Conservation (phyloP, 2,888 invertebrate species). For the Dioctria linearis region DNA sequence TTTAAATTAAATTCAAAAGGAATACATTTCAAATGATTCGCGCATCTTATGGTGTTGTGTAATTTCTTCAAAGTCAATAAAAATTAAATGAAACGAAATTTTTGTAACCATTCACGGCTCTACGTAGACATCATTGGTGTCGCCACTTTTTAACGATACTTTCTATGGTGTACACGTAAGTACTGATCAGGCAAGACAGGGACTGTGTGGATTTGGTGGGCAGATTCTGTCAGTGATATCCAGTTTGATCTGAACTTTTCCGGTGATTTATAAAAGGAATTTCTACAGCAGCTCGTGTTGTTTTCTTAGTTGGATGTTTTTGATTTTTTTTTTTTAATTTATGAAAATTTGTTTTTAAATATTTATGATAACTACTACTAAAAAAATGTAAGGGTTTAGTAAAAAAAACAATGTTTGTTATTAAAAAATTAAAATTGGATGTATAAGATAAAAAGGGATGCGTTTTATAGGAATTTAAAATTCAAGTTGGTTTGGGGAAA, state of each 20-base stretch:
- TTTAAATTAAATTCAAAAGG: not conserved
- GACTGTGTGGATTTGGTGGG: not conserved
- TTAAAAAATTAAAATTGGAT: too few species aligned
- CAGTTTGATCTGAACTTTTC: slow-evolving; percentile 37
- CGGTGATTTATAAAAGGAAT: slow-evolving; percentile 13
- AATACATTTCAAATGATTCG: not conserved
- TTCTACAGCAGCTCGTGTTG: not conserved
- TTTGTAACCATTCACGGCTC: not conserved
- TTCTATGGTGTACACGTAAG: not conserved
- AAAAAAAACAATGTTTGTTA: too few species aligned
- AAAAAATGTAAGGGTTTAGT: too few species aligned
- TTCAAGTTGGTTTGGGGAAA: too few species aligned
- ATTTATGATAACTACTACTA: too few species aligned
- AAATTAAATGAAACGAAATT: not conserved
- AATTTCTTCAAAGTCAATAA: not conserved
- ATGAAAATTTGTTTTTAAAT: too few species aligned
- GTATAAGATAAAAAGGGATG: too few species aligned
- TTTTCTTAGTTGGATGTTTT: slow-evolving; percentile 1
- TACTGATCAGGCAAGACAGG: not conserved
- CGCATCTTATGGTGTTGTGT: not conserved
- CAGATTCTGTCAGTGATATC: slow-evolving; percentile 37
- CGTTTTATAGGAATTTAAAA: too few species aligned
- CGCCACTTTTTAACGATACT: not conserved
- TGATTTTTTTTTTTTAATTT: not conserved
- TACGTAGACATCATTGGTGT: not conserved